These are phyloP conservation scores for Trichoplusia ni DNA, from an alignment of 1,140 invertebrate genomes.

Conservation along the genomic window DNA sequence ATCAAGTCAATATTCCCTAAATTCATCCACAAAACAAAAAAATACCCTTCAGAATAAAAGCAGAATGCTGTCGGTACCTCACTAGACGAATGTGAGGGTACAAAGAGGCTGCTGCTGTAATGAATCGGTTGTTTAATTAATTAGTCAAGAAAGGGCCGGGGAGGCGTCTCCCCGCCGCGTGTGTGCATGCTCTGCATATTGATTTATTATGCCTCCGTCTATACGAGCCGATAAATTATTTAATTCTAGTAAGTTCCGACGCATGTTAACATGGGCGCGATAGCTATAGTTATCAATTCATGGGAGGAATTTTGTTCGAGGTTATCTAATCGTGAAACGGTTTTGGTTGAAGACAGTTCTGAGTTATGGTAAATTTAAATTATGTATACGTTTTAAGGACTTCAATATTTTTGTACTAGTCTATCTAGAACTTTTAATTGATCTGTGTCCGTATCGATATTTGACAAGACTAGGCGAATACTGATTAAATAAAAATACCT, in stretches of 20 bases:
- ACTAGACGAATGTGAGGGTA: conserved; percentile 76
- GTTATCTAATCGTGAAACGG: neutral
- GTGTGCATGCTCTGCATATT: conserved; percentile 78
- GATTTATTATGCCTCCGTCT: conserved; percentile 73
- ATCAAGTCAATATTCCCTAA: no score
- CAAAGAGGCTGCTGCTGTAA: conserved; percentile 79
- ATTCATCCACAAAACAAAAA: no score
- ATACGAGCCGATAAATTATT: conserved; percentile 75
- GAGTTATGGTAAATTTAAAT: neutral
- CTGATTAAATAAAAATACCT: no score
- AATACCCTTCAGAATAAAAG: no score
- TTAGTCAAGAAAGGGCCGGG: conserved; percentile 80
- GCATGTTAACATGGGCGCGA: conserved; percentile 42
- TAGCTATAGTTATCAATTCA: conserved; percentile 30
- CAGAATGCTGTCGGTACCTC: conserved; percentile 53
- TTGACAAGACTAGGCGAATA: no score
- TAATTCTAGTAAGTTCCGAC: conserved; percentile 74
- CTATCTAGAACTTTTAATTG: no score
- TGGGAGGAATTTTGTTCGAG: conserved; percentile 2
- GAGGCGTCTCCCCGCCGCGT: conserved; percentile 49
- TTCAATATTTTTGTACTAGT: no score
- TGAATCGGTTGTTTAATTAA: conserved; percentile 82
- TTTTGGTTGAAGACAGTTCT: neutral
- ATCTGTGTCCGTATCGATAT: no score
- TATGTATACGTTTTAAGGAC: no score